A percentile compares a stretch with the other conserved stretches of the same genome.
Conservation (phyloP, 2,888 invertebrate species). For the Balanococcus diminutus region DNA sequence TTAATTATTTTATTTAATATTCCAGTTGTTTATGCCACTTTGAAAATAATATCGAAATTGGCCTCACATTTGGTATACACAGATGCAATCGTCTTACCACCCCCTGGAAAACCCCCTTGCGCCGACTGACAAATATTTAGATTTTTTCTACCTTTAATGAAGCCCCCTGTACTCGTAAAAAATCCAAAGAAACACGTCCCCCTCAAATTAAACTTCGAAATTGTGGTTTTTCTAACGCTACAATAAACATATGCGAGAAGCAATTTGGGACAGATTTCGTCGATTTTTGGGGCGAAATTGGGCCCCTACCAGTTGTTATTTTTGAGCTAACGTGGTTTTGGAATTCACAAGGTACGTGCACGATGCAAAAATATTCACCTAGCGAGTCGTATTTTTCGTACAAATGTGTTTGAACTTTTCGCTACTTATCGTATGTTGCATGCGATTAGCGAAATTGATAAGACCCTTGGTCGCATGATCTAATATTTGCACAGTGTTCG, state of each 20-base stretch:
- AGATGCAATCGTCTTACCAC: background rate
- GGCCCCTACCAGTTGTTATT: background rate
- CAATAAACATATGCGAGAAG: background rate
- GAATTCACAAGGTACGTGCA: background rate
- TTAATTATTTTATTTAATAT: background rate
- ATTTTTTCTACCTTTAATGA: background rate
- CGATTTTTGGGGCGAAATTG: background rate
- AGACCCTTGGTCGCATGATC: background rate
- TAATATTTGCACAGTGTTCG: background rate
- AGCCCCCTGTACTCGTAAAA: background rate
- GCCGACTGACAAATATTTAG: background rate
- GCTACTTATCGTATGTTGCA: background rate
- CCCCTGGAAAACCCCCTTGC: background rate
- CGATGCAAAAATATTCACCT: background rate
- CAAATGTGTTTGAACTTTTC: background rate
- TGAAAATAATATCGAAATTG: too few species aligned
- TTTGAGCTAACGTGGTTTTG: background rate
- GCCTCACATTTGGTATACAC: background rate
- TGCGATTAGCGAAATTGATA: background rate
- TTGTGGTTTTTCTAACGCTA: too few species aligned
- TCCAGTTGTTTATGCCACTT: background rate
- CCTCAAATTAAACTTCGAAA: background rate
- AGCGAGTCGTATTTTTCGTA: background rate
- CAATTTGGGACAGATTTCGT: background rate
- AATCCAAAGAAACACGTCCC: background rate